A percentile compares a stretch with the other conserved stretches of the same genome.
Conservation (phyloP, 1,140 invertebrate genomes). For the Drosophila repleta region DNA sequence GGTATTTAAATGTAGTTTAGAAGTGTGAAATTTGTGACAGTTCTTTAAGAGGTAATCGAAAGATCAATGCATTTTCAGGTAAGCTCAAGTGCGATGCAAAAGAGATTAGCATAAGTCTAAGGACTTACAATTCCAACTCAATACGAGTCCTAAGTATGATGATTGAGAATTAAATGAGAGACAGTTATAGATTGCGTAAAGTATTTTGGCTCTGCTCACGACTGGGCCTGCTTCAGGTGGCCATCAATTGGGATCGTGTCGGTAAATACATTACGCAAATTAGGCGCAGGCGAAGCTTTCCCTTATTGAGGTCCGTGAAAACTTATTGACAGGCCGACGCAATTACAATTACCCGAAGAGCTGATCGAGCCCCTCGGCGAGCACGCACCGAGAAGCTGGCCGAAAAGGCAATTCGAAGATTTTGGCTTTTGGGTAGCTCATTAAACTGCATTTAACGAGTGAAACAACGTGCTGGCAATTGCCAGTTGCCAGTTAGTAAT, state of each 20-base stretch:
- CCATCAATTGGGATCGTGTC: conserved; percentile 66
- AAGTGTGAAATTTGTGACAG: conserved; percentile 56
- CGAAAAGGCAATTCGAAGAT: conserved; percentile 16
- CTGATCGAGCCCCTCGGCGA: conserved; percentile 56
- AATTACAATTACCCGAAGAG: conserved; percentile 75
- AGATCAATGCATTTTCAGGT: conserved; percentile 20
- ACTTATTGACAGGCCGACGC: conserved; percentile 73
- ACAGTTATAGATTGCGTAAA: too few species aligned
- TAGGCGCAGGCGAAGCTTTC: conserved; percentile 46
- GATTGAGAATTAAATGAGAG: too few species aligned
- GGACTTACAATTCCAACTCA: not conserved
- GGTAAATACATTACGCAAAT: conserved; percentile 58
- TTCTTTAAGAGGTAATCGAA: not conserved
- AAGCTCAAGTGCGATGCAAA: not conserved
- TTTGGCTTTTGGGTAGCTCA: conserved; percentile 42
- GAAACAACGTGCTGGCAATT: conserved; percentile 44
- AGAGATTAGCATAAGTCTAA: not conserved
- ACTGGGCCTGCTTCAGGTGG: conserved; percentile 44
- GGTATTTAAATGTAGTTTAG: conserved; percentile 59
- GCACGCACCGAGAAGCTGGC: conserved; percentile 51
- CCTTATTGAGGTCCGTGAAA: conserved; percentile 58
- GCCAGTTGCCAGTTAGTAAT: conserved; percentile 35
- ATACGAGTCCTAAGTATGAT: too few species aligned
- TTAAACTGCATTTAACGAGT: conserved; percentile 74
- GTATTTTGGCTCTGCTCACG: too few species aligned